Conservation (phyloP, 1,140 invertebrate species). For the Drosophila sturtevanti region DNA sequence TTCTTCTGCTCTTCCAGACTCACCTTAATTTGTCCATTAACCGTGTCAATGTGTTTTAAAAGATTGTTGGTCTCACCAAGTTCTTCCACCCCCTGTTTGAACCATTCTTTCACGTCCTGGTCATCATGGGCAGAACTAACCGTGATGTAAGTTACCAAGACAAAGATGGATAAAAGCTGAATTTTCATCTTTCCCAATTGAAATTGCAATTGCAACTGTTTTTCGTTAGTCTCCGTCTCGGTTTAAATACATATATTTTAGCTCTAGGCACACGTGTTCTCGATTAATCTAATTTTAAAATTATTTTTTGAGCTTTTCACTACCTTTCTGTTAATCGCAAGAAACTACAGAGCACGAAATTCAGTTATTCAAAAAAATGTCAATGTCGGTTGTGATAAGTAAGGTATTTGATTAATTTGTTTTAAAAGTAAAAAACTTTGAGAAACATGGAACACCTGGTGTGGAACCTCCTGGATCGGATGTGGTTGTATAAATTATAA, state of each 20-base stretch:
- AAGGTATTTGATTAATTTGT: neutral
- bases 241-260: constrained; percentile 55
- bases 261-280: constrained; percentile 43
- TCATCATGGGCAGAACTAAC: neutral
- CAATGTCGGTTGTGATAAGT: neutral
- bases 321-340: neutral
- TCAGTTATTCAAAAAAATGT: neutral
- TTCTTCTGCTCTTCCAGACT: constrained; percentile 39
- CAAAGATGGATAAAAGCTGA: constrained; percentile 21
- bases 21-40: constrained; percentile 31
- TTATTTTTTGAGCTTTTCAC: neutral
- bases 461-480: too few relatives aligned
- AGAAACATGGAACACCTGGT: too few relatives aligned
- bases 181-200: constrained; percentile 40
- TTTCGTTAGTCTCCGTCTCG: neutral
- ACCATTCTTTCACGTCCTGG: constrained; percentile 22
- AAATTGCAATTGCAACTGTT: constrained; percentile 36
- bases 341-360: neutral
- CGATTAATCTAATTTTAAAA: constrained; percentile 20
- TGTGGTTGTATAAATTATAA: neutral
- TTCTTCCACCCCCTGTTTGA: constrained; percentile 40
- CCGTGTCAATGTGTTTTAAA: constrained; percentile 25
- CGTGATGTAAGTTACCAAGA: constrained; percentile 23
- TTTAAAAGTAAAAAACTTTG: neutral
- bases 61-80: constrained; percentile 35